Conservation (phyloP, 2,888 invertebrate genomes). For the Trachelus stipa region DNA sequence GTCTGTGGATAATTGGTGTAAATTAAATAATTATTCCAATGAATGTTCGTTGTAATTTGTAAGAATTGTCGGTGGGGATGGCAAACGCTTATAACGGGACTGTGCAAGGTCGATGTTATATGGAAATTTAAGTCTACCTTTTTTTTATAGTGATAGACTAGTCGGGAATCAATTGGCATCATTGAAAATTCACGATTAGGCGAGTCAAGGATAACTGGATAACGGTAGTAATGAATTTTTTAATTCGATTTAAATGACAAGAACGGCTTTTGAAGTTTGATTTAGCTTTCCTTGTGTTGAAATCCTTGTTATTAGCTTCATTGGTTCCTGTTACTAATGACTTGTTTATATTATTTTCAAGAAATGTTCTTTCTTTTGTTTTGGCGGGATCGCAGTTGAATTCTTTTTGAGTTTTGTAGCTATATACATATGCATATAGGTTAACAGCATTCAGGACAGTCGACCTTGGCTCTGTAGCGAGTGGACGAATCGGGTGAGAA, state of each 20-base stretch:
- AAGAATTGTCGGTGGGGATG: background rate
- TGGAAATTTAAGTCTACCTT: background rate
- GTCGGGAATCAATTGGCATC: background rate
- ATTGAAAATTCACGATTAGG: background rate
- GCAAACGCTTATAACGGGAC: background rate
- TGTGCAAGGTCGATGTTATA: background rate
- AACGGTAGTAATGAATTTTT: background rate
- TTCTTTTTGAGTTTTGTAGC: background rate
- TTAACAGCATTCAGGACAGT: background rate
- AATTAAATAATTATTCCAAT: background rate
- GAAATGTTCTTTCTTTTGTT: background rate
- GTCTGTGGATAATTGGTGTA: background rate
- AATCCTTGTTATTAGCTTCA: background rate
- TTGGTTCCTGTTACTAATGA: background rate
- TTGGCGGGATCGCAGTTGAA: background rate
- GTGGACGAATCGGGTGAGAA: constrained; percentile 3
- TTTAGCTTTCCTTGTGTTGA: background rate
- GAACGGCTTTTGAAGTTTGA: background rate
- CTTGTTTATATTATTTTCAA: background rate
- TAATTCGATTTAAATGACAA: background rate
- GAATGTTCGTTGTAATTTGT: background rate
- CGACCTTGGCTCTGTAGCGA: background rate
- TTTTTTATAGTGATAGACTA: background rate
- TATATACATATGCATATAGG: background rate
- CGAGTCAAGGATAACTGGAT: background rate